Percentiles rank a stretch among this genome's conserved stretches.
phyloP scores from a whole-genome alignment of 2,797 vertebrate genomes.

The Chrysocyon brachyurus region DNA sequence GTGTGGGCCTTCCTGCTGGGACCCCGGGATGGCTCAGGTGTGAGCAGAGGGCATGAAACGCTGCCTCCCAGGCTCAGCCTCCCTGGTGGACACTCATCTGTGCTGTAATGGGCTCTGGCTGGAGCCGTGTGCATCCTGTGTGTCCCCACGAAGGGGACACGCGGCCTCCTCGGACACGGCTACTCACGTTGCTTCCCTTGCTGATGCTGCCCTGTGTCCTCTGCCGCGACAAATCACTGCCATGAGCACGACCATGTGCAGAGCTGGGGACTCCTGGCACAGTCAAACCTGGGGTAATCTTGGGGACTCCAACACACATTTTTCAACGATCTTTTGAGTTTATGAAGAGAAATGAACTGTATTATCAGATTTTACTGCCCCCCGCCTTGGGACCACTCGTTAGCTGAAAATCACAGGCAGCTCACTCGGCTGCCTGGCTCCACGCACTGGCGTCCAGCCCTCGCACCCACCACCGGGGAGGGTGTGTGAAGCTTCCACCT shows the following conservation, averaged over 20 bases:
- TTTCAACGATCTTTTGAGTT: neutral
- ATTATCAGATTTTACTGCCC: neutral
- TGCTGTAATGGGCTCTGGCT: neutral
- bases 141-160: neutral
- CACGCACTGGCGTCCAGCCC: no score
- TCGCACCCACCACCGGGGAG: neutral
- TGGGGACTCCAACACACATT: neutral
- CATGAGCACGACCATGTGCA: neutral
- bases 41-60: neutral
- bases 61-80: neutral
- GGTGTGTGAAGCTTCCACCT: neutral
- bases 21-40: neutral
- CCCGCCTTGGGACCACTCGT: neutral
- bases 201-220: neutral
- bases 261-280: neutral
- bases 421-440: neutral
- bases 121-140: accelerated
- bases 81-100: neutral
- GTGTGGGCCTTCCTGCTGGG: neutral
- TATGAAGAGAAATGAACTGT: neutral
- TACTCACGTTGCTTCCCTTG: neutral
- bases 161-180: neutral
- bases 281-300: neutral
- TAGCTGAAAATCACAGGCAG: no score
- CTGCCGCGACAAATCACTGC: neutral